Evolutionary conservation across 1,140 invertebrate genomes (phyloP).

Genomic region (Euglossa dilemma): DNA sequence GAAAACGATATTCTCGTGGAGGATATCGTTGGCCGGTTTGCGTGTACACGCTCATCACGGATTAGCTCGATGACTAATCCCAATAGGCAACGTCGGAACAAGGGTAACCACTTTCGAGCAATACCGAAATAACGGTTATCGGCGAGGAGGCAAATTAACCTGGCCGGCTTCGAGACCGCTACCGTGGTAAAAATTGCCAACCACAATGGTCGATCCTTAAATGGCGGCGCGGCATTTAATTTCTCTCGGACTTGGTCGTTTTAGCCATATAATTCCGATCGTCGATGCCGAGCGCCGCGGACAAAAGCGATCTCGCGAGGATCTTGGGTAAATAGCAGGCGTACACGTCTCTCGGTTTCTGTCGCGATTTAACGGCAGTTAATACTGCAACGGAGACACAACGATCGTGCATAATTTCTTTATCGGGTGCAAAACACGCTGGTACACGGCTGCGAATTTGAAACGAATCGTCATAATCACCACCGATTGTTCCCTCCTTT

Average conservation of each 20-base stretch:
- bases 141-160: constrained; percentile 57
- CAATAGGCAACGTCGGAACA: constrained; percentile 28
- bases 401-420: constrained; percentile 28
- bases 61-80: constrained; percentile 48
- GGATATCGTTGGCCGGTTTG: not conserved
- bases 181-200: constrained; percentile 58
- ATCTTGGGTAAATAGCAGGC: constrained; percentile 23
- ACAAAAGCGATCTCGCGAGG: constrained; percentile 33
- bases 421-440: not conserved
- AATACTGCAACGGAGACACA: constrained; percentile 23
- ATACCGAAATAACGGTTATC: constrained; percentile 61
- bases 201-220: constrained; percentile 63
- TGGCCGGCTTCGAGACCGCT: constrained; percentile 32
- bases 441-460: not conserved
- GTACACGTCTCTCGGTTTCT: not conserved
- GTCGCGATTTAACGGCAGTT: constrained; percentile 25
- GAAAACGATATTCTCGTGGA: constrained; percentile 33
- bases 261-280: constrained; percentile 42
- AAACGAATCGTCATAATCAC: not conserved
- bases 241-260: constrained; percentile 47
- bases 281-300: constrained; percentile 21
- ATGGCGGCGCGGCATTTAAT: constrained; percentile 57
- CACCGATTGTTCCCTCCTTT: not conserved
- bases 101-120: constrained; percentile 51
- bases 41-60: constrained; percentile 7